Percentiles rank a stretch among this genome's conserved stretches.
These are phyloP conservation scores for Ormyrus pomaceus DNA, from an alignment of 2,888 invertebrate genomes.

Conservation along the genomic window DNA sequence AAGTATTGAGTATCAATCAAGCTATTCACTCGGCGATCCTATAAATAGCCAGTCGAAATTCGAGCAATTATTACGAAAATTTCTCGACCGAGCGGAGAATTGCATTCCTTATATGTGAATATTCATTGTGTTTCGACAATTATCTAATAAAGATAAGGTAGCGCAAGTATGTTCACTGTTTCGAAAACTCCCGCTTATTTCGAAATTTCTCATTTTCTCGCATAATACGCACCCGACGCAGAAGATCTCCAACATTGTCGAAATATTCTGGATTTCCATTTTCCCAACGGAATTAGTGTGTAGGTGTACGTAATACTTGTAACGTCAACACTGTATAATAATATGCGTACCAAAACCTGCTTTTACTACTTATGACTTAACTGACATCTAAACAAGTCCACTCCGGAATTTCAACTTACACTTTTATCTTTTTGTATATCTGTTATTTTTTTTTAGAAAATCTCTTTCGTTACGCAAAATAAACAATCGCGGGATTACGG, in stretches of 20 bases:
- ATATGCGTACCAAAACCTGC: constrained; percentile 1
- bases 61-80: background rate
- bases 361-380: background rate
- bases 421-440: background rate
- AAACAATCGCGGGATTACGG: no score
- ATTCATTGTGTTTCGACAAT: background rate
- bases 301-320: background rate
- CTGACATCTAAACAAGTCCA: constrained; percentile 7
- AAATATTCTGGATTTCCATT: constrained; percentile 30
- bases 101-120: background rate
- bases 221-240: background rate
- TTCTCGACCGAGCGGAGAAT: background rate
- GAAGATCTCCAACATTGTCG: constrained; percentile 16
- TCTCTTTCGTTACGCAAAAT: no score
- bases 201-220: background rate
- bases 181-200: no score
- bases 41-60: background rate
- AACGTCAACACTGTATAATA: background rate
- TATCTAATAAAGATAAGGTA: no score
- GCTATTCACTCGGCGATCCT: background rate
- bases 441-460: no score
- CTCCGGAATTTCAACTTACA: constrained; percentile 1
- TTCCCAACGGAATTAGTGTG: constrained; percentile 5
- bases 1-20: background rate
- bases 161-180: no score